Conservation (phyloP, 1,140 invertebrate genomes). For the Cydia amplana region DNA sequence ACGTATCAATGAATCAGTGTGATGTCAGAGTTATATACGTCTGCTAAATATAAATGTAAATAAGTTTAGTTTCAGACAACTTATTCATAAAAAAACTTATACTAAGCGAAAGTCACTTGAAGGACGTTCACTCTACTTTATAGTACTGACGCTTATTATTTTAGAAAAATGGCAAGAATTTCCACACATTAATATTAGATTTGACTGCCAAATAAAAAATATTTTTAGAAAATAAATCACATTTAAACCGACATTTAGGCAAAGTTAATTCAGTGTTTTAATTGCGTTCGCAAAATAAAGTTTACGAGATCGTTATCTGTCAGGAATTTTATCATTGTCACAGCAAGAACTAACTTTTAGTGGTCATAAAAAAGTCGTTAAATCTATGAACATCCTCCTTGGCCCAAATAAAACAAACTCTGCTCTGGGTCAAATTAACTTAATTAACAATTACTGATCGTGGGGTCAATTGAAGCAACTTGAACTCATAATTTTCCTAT, state of each 20-base stretch:
- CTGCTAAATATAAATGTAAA: background rate
- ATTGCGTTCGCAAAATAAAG: background rate
- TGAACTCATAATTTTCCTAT: no score
- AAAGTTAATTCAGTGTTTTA: constrained; percentile 3
- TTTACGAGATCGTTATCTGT: constrained; percentile 5
- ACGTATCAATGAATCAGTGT: background rate
- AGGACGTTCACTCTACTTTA: background rate
- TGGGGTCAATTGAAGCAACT: no score
- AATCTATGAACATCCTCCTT: constrained; percentile 15
- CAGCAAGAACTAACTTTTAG: constrained; percentile 5
- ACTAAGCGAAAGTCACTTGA: background rate
- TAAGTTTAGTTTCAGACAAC: background rate
- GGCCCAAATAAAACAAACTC: background rate
- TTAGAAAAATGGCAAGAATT: background rate
- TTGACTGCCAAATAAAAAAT: background rate
- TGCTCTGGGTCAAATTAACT: no score
- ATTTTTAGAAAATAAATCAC: background rate
- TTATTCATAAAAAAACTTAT: background rate
- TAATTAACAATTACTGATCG: no score
- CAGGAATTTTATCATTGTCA: constrained; percentile 17
- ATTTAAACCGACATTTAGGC: background rate
- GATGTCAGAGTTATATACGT: background rate
- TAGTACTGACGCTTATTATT: background rate
- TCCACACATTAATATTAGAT: background rate
- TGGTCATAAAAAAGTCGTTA: constrained; percentile 15